Evolutionary conservation across 2,113 vertebrate species (phyloP).

Genomic region (Mustela lutreola): DNA sequence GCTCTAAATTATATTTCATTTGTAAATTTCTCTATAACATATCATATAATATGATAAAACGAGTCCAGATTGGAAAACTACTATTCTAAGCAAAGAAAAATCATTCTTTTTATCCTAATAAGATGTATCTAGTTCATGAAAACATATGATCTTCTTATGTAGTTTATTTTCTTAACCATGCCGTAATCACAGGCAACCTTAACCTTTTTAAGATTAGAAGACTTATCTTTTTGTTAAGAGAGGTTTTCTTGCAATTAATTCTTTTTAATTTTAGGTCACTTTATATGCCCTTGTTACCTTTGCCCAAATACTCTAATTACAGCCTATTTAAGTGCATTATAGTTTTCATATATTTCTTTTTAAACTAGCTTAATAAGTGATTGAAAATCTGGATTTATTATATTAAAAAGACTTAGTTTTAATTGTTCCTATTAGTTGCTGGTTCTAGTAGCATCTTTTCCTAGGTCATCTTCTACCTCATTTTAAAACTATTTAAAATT

Average conservation of each 20-base stretch:
- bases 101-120: background rate
- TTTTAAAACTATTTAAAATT: background rate
- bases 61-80: background rate
- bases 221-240: background rate
- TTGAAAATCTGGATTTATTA: background rate
- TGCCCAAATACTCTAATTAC: background rate
- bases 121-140: background rate
- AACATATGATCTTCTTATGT: background rate
- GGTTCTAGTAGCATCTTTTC: background rate
- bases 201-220: background rate
- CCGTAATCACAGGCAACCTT: too few relatives aligned
- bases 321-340: background rate
- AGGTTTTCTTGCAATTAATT: background rate
- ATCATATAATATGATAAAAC: background rate
- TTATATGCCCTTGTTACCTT: background rate
- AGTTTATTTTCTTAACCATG: too few relatives aligned
- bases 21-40: background rate
- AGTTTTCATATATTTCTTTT: background rate
- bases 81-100: background rate
- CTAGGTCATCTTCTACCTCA: background rate
- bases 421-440: background rate
- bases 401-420: background rate
- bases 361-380: background rate
- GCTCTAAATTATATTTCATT: background rate
- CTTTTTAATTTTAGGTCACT: background rate